Evolutionary conservation across 1,140 invertebrate genomes (phyloP).

Genomic region (Drosophila lacertosa): DNA sequence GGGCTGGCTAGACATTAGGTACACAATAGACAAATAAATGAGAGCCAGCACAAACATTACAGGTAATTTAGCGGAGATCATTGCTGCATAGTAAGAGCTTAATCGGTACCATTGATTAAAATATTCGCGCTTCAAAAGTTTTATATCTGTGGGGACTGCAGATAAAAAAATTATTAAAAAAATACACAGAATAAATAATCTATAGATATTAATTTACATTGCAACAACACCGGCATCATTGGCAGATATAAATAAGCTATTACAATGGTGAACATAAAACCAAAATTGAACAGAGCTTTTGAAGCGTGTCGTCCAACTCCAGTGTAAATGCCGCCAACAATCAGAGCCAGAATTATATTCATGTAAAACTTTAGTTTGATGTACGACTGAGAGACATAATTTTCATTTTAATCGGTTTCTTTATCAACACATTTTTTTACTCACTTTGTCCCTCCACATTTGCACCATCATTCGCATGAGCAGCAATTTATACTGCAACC

Average conservation of each 20-base stretch:
- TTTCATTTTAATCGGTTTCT: neutral
- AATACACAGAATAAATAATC: neutral
- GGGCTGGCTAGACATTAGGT: constrained; percentile 94
- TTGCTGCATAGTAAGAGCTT: constrained; percentile 94
- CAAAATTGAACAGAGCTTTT: constrained; percentile 92
- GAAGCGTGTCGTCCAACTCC: constrained; percentile 91
- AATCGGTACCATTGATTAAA: constrained; percentile 97
- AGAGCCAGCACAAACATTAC: constrained; percentile 89
- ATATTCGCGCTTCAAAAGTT: constrained; percentile 94
- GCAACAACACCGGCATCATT: constrained; percentile 90
- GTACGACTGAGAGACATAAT: constrained; percentile 86
- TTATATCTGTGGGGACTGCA: constrained; percentile 95
- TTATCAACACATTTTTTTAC: constrained; percentile 74
- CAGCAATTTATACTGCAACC: constrained; percentile 88
- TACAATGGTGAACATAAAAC: constrained; percentile 91
- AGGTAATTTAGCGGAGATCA: constrained; percentile 90
- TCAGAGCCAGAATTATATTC: constrained; percentile 88
- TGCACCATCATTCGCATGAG: constrained; percentile 89
- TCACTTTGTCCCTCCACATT: constrained; percentile 89
- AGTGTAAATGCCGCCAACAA: constrained; percentile 89
- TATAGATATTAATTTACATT: constrained; percentile 86
- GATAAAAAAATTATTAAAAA: constrained; percentile 30
- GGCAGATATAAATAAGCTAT: constrained; percentile 92
- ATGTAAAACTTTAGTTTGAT: constrained; percentile 88
- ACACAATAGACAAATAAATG: constrained; percentile 92